phyloP scores from a whole-genome alignment of 1,140 invertebrate genomes.

The Drosophila willistoni region DNA sequence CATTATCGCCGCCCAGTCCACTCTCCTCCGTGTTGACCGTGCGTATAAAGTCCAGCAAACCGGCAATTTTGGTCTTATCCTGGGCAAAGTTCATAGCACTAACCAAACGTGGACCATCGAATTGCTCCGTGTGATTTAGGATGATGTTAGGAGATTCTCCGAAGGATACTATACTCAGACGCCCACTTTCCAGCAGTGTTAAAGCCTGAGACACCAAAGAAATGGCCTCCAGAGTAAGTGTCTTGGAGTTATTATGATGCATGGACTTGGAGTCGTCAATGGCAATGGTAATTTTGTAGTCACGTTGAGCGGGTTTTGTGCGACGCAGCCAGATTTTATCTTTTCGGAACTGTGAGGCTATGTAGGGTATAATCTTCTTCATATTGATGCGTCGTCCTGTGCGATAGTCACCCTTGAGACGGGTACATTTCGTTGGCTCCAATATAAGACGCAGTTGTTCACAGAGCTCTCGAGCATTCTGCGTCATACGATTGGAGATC shows the following conservation, averaged over 20 bases:
- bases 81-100: slow-evolving; percentile 92
- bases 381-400: slow-evolving; percentile 99
- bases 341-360: slow-evolving; percentile 99
- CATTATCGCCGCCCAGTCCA: slow-evolving; percentile 85
- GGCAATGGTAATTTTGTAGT: slow-evolving; percentile 98
- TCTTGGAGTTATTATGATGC: slow-evolving; percentile 94
- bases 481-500: slow-evolving; percentile 77
- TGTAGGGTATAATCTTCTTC: slow-evolving; percentile 98
- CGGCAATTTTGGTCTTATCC: slow-evolving; percentile 90
- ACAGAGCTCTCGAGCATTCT: slow-evolving; percentile 92
- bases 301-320: slow-evolving; percentile 96
- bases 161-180: slow-evolving; percentile 95
- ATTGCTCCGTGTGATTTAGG: slow-evolving; percentile 93
- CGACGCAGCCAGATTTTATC: slow-evolving; percentile 99
- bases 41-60: slow-evolving; percentile 91
- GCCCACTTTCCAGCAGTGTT: slow-evolving; percentile 95
- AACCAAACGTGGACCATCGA: slow-evolving; percentile 91
- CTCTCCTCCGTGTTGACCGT: slow-evolving; percentile 87
- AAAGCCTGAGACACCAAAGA: slow-evolving; percentile 95
- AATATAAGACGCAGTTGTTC: slow-evolving; percentile 96
- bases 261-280: slow-evolving; percentile 98
- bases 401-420: slow-evolving; percentile 95
- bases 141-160: slow-evolving; percentile 93
- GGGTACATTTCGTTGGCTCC: slow-evolving; percentile 96
- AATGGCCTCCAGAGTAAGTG: slow-evolving; percentile 96